phyloP scores from a whole-genome alignment of 2,113 vertebrate species.

The Marcusenius ussheri region DNA sequence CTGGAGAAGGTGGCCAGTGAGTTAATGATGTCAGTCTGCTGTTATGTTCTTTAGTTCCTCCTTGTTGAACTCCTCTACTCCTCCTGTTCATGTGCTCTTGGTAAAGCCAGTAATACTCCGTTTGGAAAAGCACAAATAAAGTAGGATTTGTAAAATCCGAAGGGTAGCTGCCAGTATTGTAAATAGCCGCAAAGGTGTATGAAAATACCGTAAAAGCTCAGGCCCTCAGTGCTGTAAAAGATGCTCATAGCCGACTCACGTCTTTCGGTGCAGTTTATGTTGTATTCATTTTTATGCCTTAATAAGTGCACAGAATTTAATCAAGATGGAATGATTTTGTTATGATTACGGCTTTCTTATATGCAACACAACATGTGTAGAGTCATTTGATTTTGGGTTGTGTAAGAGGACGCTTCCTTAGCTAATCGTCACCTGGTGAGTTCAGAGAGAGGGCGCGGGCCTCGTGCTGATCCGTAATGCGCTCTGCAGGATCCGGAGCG shows the following conservation, averaged over 20 bases:
- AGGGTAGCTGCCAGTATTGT: not conserved
- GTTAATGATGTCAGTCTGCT: not conserved
- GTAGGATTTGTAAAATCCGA: not conserved
- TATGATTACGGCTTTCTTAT: not conserved
- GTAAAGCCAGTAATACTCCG: not conserved
- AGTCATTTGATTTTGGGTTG: not conserved
- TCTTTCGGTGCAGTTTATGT: not conserved
- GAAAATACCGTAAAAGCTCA: not conserved
- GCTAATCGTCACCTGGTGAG: not conserved
- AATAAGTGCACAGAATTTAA: not conserved
- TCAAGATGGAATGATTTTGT: not conserved
- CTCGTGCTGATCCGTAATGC: not conserved
- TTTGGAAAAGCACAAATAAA: slow-evolving; percentile 2
- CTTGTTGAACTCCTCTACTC: not conserved
- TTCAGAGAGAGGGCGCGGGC: not conserved
- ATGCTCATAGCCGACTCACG: not conserved
- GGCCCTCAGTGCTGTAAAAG: not conserved
- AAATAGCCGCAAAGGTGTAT: not conserved
- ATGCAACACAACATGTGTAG: not conserved
- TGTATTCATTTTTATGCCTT: not conserved
- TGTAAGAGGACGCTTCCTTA: not conserved
- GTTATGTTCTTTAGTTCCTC: not conserved
- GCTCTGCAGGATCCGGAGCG: not conserved
- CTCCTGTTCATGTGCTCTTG: not conserved
- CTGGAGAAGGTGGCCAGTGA: not conserved